Conservation (phyloP, 2,888 invertebrate genomes). For the Ctena decussata region DNA sequence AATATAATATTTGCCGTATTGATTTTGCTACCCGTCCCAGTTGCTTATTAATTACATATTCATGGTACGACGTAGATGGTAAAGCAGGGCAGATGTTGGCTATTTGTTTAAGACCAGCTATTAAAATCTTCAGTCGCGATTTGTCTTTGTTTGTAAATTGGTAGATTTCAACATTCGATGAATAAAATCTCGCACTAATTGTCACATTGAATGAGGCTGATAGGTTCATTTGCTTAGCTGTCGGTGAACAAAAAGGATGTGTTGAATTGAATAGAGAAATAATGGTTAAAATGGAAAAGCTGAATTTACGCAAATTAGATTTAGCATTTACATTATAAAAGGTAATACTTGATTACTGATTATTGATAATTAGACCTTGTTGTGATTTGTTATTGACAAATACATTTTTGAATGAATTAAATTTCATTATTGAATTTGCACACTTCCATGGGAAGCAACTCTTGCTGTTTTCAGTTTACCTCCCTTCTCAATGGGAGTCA, state of each 20-base stretch:
- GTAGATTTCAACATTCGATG: slow-evolving; percentile 22
- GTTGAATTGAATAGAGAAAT: background rate
- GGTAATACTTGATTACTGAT: background rate
- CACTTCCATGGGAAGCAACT: no score
- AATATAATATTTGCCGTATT: slow-evolving; percentile 67
- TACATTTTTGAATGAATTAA: no score
- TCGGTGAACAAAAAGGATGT: background rate
- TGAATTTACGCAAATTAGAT: background rate
- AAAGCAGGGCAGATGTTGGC: slow-evolving; percentile 16
- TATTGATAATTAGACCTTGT: background rate
- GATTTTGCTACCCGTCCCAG: slow-evolving; percentile 57
- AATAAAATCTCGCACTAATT: slow-evolving; percentile 5
- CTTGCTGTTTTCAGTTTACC: no score
- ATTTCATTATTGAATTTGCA: no score
- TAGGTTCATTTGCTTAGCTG: slow-evolving; percentile 7
- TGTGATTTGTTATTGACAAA: background rate
- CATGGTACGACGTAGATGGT: background rate
- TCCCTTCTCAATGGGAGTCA: no score
- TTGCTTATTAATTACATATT: slow-evolving; percentile 71
- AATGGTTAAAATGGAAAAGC: background rate
- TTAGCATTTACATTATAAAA: slow-evolving; percentile 5
- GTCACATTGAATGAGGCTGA: background rate
- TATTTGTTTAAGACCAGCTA: slow-evolving; percentile 45
- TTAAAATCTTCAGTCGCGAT: slow-evolving; percentile 21
- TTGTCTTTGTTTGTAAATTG: slow-evolving; percentile 40